Percentiles rank a stretch among this genome's conserved stretches.
These are phyloP conservation scores for Bombus haemorrhoidalis DNA, from an alignment of 1,140 invertebrate genomes.

Conservation along the genomic window DNA sequence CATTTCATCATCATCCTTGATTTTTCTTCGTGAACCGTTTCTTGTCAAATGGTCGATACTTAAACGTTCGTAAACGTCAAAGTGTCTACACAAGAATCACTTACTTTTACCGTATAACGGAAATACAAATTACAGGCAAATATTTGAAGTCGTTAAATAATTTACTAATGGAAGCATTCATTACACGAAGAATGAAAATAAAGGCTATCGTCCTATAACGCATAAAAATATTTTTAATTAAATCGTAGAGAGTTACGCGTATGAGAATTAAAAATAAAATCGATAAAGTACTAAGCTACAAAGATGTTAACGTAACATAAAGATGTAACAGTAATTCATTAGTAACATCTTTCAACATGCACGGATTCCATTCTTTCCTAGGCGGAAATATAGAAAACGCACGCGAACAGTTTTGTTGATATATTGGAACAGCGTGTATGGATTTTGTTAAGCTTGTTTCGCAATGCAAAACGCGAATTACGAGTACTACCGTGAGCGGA, in stretches of 20 bases:
- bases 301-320: not conserved
- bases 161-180: not conserved
- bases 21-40: not conserved
- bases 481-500: not conserved
- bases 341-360: not conserved
- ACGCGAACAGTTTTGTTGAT: not conserved
- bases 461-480: constrained; percentile 5
- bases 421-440: constrained; percentile 2
- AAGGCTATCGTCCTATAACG: no score
- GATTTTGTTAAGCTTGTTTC: constrained; percentile 23
- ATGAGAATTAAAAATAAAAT: not conserved
- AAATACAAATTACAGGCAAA: no score
- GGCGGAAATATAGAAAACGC: not conserved
- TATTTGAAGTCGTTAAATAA: no score
- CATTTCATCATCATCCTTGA: no score
- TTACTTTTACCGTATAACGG: no score
- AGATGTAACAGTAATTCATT: not conserved
- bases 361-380: not conserved
- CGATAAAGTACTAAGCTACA: not conserved
- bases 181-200: not conserved
- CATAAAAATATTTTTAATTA: not conserved
- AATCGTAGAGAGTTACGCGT: not conserved
- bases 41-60: not conserved
- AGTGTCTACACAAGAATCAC: no score
- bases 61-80: no score